Conservation (phyloP, 2,113 vertebrate species). For the Siniperca chuatsi region DNA sequence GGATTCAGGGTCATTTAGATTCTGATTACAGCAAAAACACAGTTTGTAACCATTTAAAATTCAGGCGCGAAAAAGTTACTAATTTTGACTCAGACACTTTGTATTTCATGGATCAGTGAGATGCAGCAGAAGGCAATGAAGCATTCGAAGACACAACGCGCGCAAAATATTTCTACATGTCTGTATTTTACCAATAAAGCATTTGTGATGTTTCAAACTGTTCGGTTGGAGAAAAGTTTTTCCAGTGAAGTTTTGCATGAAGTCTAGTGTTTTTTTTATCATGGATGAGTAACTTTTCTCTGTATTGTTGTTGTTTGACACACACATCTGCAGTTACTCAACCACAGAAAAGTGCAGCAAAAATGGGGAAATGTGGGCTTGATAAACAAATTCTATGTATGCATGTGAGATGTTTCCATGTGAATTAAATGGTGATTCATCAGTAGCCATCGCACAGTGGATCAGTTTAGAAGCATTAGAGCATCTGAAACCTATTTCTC, state of each 20-base stretch:
- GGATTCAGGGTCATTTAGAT: neutral
- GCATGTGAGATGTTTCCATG: constrained; percentile 39
- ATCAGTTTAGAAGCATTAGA: neutral
- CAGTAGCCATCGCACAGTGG: neutral
- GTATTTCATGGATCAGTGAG: neutral
- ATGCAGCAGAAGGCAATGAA: constrained; percentile 7
- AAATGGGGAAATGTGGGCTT: constrained; percentile 56
- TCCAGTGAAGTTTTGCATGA: constrained; percentile 61
- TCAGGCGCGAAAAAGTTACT: neutral
- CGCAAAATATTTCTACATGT: neutral
- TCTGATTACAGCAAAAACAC: neutral
- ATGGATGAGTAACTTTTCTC: constrained; percentile 59
- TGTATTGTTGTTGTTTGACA: constrained; percentile 63
- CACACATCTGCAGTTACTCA: constrained; percentile 80
- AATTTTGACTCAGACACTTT: neutral
- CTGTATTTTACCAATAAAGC: neutral
- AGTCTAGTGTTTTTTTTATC: constrained; percentile 51
- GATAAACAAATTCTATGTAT: constrained; percentile 49
- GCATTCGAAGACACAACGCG: neutral
- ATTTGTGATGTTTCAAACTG: neutral
- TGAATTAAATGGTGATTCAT: constrained; percentile 16
- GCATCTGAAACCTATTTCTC: neutral
- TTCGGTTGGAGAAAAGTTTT: constrained; percentile 16
- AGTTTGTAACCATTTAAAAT: neutral
- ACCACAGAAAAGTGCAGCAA: constrained; percentile 62